A percentile compares a stretch with the other conserved stretches of the same genome.
These are phyloP conservation scores for Scleropages formosus DNA, from an alignment of 2,797 vertebrate genomes.

Conservation along the genomic window DNA sequence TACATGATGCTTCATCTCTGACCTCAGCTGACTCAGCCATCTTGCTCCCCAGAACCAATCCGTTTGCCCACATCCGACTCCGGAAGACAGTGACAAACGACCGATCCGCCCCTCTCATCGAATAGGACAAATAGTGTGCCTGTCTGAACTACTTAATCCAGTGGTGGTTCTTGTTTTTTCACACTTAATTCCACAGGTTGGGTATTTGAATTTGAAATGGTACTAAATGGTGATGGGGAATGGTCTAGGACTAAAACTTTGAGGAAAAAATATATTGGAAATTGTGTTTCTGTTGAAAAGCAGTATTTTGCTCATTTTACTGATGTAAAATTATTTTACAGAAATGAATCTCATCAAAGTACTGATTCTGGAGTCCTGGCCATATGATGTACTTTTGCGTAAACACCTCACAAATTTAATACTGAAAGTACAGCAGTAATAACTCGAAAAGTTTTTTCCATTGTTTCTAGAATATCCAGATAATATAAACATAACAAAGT, in stretches of 20 bases:
- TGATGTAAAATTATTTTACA: too few relatives aligned
- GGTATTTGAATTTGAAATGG: neutral
- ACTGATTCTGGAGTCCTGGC: neutral
- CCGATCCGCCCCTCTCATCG: slow-evolving; percentile 80
- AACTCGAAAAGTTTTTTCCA: neutral
- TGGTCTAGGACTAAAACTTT: slow-evolving; percentile 13
- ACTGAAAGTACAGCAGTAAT: neutral
- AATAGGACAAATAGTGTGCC: slow-evolving; percentile 52
- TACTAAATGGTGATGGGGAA: neutral
- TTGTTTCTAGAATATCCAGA: neutral
- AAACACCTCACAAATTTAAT: neutral
- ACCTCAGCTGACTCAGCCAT: neutral
- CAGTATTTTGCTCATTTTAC: too few relatives aligned
- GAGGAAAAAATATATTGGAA: too few relatives aligned
- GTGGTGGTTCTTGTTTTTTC: neutral
- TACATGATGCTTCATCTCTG: neutral
- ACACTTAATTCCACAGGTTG: neutral
- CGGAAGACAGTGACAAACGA: slow-evolving; percentile 83
- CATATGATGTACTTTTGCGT: neutral
- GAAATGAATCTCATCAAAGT: too few relatives aligned
- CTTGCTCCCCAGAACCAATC: slow-evolving; percentile 68
- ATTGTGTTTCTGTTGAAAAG: too few relatives aligned
- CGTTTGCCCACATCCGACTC: slow-evolving; percentile 78
- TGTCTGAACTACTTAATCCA: neutral
- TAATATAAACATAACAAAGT: slow-evolving; percentile 10